A percentile compares a stretch with the other conserved stretches of the same genome.
Conservation (phyloP, 2,797 vertebrate genomes). For the Harpagifer antarcticus region DNA sequence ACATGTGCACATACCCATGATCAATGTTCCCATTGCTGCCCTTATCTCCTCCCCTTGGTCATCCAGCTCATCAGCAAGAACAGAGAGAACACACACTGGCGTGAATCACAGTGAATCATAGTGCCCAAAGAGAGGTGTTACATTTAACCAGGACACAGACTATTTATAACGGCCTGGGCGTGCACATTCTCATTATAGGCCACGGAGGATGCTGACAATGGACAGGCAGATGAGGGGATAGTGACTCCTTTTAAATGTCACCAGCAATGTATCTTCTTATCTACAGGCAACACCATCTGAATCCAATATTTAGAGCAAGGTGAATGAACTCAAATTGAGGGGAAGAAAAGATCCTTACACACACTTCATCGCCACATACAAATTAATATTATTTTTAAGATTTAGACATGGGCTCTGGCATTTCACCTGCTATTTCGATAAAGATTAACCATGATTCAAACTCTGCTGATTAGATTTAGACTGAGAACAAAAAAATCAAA, state of each 20-base stretch:
- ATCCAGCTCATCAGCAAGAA: constrained; percentile 79
- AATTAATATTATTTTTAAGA: constrained; percentile 16
- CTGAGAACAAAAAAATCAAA: neutral
- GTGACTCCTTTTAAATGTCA: constrained; percentile 78
- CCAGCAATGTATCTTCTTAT: constrained; percentile 69
- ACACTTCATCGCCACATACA: constrained; percentile 12
- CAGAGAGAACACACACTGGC: constrained; percentile 73
- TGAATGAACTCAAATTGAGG: constrained; percentile 42
- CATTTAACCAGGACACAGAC: constrained; percentile 80
- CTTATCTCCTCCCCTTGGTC: constrained; percentile 65
- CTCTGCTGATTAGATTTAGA: neutral
- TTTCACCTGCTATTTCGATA: constrained; percentile 24
- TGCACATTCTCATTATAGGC: constrained; percentile 79
- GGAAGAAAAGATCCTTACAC: constrained; percentile 13
- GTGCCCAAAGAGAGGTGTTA: constrained; percentile 80
- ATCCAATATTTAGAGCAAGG: constrained; percentile 56
- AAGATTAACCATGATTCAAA: constrained; percentile 18
- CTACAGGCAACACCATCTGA: constrained; percentile 44
- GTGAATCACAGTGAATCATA: constrained; percentile 85
- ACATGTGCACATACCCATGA: constrained; percentile 47
- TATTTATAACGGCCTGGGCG: constrained; percentile 82
- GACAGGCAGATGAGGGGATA: constrained; percentile 74
- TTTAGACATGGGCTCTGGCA: constrained; percentile 11
- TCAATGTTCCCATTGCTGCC: constrained; percentile 65
- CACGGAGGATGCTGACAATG: constrained; percentile 73